These are phyloP conservation scores for Pseudochirops corinnae DNA, from an alignment of 2,797 vertebrate species.

Conservation along the genomic window DNA sequence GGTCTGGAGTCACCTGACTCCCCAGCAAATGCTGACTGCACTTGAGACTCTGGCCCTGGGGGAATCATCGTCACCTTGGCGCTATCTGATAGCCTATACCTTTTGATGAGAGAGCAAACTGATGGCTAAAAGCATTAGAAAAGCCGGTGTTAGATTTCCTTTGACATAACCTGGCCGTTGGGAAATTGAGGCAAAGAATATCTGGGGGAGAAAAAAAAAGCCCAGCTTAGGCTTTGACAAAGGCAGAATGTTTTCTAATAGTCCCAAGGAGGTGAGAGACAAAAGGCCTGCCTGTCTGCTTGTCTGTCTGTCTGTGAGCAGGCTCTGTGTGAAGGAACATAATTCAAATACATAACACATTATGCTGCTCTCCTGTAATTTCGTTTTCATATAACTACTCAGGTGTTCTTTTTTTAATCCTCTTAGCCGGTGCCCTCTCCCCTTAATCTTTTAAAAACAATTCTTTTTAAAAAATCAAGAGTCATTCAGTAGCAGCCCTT, in stretches of 20 bases:
- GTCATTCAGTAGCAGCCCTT: background rate
- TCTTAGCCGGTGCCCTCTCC: background rate
- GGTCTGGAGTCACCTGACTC: constrained; percentile 62
- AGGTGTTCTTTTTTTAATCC: background rate
- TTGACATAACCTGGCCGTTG: constrained; percentile 45
- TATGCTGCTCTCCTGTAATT: background rate
- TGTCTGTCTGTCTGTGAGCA: background rate
- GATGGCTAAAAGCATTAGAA: constrained; percentile 56
- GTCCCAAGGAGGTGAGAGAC: constrained; percentile 17
- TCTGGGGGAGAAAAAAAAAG: constrained; percentile 1
- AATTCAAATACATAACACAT: background rate
- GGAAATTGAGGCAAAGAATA: constrained; percentile 26
- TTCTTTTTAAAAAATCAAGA: constrained; percentile 35
- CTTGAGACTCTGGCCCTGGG: constrained; percentile 37
- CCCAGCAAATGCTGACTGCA: constrained; percentile 45
- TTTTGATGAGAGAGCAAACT: constrained; percentile 74
- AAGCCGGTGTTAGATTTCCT: constrained; percentile 67
- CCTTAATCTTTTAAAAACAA: background rate
- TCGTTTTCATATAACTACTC: background rate
- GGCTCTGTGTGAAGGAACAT: background rate
- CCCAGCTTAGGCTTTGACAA: constrained; percentile 43
- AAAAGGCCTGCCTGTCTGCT: background rate
- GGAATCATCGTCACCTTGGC: constrained; percentile 57
- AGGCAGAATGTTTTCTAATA: constrained; percentile 58
- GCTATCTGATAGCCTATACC: constrained; percentile 58